Conservation (phyloP, 2,113 vertebrate species). For the Sphaerodactylus townsendi region DNA sequence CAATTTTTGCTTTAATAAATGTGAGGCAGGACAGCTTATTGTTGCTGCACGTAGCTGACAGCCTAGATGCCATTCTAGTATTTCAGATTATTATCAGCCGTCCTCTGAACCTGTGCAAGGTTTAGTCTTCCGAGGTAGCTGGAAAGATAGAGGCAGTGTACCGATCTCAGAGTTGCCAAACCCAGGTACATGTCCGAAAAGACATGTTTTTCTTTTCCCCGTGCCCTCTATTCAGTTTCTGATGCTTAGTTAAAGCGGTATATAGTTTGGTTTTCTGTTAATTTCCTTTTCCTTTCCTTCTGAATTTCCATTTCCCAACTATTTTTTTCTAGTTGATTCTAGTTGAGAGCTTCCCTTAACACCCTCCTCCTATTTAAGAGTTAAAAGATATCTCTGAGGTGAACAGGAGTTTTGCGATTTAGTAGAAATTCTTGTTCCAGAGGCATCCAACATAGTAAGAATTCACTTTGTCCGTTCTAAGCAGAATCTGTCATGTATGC, state of each 20-base stretch:
- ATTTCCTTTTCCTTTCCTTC: too few species aligned
- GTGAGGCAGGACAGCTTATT: too few species aligned
- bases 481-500: background rate
- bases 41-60: too few species aligned
- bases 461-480: background rate
- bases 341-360: background rate
- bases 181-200: background rate
- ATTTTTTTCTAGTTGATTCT: background rate
- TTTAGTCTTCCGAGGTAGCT: background rate
- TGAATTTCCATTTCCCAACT: too few species aligned
- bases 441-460: background rate
- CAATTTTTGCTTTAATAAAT: too few species aligned
- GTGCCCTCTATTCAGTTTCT: background rate
- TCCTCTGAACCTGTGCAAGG: background rate
- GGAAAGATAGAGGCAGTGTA: background rate
- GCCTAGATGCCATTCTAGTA: too few species aligned
- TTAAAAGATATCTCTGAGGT: background rate
- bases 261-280: too few species aligned
- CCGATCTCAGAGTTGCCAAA: too few species aligned
- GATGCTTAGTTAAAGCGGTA: background rate
- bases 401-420: background rate
- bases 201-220: background rate
- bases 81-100: background rate
- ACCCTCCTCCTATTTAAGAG: background rate
- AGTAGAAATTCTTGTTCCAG: background rate